A percentile compares a stretch with the other conserved stretches of the same genome.
phyloP scores from a whole-genome alignment of 2,113 vertebrate genomes.

The Oncorhynchus nerka region DNA sequence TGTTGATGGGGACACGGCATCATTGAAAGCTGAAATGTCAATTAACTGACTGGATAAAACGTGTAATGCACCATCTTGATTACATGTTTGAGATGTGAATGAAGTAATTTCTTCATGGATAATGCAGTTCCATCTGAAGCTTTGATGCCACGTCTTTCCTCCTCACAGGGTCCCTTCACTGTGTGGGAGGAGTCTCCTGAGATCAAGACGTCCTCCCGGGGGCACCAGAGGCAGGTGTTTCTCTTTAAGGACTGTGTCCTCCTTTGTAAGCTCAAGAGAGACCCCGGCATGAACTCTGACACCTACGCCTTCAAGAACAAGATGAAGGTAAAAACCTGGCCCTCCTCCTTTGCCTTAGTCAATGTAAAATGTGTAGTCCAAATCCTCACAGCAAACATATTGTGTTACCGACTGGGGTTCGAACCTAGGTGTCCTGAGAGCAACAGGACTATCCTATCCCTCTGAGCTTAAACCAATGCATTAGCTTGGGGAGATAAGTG shows the following conservation, averaged over 20 bases:
- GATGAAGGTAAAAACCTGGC: conserved; percentile 83
- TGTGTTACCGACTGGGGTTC: no score
- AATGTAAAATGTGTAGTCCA: neutral
- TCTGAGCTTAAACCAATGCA: neutral
- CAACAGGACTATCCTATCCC: neutral
- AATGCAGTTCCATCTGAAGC: neutral
- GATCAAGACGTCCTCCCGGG: conserved; percentile 84
- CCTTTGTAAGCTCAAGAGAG: conserved; percentile 89
- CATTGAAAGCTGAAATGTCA: neutral
- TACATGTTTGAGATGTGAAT: no score
- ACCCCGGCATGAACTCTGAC: conserved; percentile 80
- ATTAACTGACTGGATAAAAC: neutral
- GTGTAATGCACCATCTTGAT: no score
- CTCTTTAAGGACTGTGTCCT: conserved; percentile 91
- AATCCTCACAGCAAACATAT: neutral
- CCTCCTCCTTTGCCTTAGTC: neutral
- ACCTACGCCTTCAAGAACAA: conserved; percentile 92
- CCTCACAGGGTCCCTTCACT: conserved; percentile 84
- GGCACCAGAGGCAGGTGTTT: conserved; percentile 94
- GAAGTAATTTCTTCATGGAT: neutral
- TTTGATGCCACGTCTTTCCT: neutral
- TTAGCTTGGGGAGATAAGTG: no score
- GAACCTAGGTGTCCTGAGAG: no score
- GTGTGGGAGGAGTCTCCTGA: conserved; percentile 95
- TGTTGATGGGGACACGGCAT: neutral